Base-by-base conservation (phyloP, 2,888 invertebrate genomes). In the Apeira syringaria region DNA sequence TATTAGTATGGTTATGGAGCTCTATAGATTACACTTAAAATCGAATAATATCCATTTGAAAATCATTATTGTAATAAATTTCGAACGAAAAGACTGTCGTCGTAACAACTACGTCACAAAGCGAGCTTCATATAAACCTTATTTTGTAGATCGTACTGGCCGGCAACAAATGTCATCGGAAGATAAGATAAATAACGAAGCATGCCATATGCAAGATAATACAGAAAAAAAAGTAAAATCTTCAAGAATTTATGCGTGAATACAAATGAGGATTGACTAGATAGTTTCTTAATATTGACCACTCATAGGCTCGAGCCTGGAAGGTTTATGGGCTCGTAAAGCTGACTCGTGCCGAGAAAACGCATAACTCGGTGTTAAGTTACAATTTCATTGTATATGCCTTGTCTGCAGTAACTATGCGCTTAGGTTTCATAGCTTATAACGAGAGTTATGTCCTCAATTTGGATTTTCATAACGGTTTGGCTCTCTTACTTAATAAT, bases 261-360 rank as follows among this genome's bases (percentile, higher is more conserved):
- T 80, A 78, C 75, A 68, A 80, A 81, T 78, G 74, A 75, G 70
- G 66, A 65, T 65, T 57, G 56, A 59, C 62, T 60, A 64, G 48
- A 54, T 74, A 74, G 68, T 69, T 56, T 44, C 57, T 79, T 76
- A 80, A 80, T 80, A 77, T 81, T 71, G 74, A 68, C 68, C 65
- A 74, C 77, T 78, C 70, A 71, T 74, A 76, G 61, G 63, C 75
- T 73, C 69, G 75, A 72, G 74, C 61, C 64, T 58, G 64, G 55
- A 67, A 75, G 68, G 66, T 87, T 85, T 87, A 86, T 78, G 62
- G 63, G 78, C 64, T 76, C 80, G 75, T 85, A 85, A 87, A 86
- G 58, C 64, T 61, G 68, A 70, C 80, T 79, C 76, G 80, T 76
- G 81, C 75, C 70, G 71, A 68, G 76, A 74, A 76, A 74, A 69